These are phyloP conservation scores for Aleiodes sp. DNA, from an alignment of 1,140 invertebrate species.

Conservation along the genomic window DNA sequence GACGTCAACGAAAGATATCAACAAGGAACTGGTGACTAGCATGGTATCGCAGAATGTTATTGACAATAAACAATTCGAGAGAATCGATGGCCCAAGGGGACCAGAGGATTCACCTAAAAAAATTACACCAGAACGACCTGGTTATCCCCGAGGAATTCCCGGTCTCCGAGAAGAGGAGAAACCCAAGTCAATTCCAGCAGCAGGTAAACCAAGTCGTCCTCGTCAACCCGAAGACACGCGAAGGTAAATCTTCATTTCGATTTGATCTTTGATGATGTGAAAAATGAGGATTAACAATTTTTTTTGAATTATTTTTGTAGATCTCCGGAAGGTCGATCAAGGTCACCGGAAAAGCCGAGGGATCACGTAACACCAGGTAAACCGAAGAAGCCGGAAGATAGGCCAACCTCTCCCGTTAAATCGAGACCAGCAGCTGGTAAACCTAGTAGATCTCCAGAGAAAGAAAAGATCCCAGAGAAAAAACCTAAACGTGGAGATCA, in stretches of 20 bases:
- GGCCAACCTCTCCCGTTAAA: slow-evolving; percentile 21
- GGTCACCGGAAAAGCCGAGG: slow-evolving; percentile 49
- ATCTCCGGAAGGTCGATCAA: slow-evolving; percentile 41
- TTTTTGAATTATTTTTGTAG: slow-evolving; percentile 34
- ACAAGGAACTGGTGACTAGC: slow-evolving; percentile 57
- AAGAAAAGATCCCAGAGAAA: slow-evolving; percentile 33
- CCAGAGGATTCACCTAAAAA: slow-evolving; percentile 40
- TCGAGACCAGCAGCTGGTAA: slow-evolving; percentile 26
- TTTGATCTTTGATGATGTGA: no score
- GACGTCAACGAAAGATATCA: slow-evolving; percentile 51
- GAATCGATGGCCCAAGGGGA: slow-evolving; percentile 35
- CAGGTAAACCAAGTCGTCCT: slow-evolving; percentile 53
- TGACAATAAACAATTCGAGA: slow-evolving; percentile 47
- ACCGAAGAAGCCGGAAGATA: slow-evolving; percentile 31
- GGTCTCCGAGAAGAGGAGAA: slow-evolving; percentile 55
- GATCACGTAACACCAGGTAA: slow-evolving; percentile 43
- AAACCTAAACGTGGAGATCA: slow-evolving; percentile 51
- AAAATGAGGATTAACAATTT: no score
- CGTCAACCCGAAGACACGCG: slow-evolving; percentile 43
- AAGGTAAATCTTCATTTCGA: slow-evolving; percentile 29
- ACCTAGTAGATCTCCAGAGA: slow-evolving; percentile 36
- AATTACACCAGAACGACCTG: slow-evolving; percentile 46
- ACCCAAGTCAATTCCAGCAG: slow-evolving; percentile 49
- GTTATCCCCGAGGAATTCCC: slow-evolving; percentile 52
- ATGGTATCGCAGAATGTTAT: slow-evolving; percentile 60